A percentile compares a stretch with the other conserved stretches of the same genome.
phyloP scores from a whole-genome alignment of 2,113 vertebrate species.

The Phrynosoma blainvillii region DNA sequence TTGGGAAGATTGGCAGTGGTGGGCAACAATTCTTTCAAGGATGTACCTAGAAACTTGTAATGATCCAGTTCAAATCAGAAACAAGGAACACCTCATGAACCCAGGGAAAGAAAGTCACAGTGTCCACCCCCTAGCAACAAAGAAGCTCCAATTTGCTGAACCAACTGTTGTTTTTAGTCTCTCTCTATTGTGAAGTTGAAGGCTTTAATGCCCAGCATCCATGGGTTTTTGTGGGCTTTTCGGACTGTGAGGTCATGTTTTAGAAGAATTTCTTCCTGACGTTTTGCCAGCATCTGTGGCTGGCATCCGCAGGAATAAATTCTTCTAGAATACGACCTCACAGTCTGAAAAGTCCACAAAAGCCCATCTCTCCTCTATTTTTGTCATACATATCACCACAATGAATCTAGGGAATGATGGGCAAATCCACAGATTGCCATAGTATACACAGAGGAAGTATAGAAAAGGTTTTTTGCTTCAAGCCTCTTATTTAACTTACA shows the following conservation, averaged over 20 bases:
- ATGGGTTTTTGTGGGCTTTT: too few relatives aligned
- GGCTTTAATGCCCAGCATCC: too few relatives aligned
- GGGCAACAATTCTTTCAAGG: neutral
- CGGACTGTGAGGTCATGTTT: too few relatives aligned
- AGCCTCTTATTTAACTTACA: slow-evolving; percentile 43
- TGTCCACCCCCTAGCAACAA: neutral
- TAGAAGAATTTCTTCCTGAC: too few relatives aligned
- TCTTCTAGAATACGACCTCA: too few relatives aligned
- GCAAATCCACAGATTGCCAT: too few relatives aligned
- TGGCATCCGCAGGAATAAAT: too few relatives aligned
- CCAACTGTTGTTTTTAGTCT: neutral
- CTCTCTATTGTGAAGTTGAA: neutral
- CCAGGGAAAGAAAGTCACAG: neutral
- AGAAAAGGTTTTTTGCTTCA: slow-evolving; percentile 27
- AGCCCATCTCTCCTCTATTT: slow-evolving; percentile 12
- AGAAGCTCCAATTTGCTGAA: too few relatives aligned
- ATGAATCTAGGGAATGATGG: neutral
- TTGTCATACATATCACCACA: neutral
- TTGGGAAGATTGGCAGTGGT: too few relatives aligned
- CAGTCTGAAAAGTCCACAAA: too few relatives aligned
- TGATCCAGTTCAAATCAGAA: neutral
- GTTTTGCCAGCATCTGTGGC: too few relatives aligned
- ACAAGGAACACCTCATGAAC: neutral
- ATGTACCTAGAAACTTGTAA: neutral
- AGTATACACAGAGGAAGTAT: neutral